phyloP scores from a whole-genome alignment of 2,888 invertebrate species.

The Rhorus exstirpatorius region DNA sequence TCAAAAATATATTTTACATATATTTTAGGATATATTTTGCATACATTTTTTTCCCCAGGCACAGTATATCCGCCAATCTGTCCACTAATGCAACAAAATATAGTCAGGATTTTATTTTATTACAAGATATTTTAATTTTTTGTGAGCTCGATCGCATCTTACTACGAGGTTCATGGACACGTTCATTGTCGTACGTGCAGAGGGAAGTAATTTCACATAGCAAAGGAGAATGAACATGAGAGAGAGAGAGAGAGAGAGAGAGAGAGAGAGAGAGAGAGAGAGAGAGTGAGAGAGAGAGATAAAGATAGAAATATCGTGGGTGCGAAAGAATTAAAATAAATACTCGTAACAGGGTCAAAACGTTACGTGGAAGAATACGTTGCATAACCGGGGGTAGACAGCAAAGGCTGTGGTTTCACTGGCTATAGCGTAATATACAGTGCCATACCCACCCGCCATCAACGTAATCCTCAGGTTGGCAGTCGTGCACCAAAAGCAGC shows the following conservation, averaged over 20 bases:
- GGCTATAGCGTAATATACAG: slow-evolving; percentile 22
- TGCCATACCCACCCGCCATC: background rate
- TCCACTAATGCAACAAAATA: too few relatives aligned
- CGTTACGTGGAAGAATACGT: slow-evolving; percentile 67
- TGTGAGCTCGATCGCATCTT: background rate
- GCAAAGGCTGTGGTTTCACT: slow-evolving; percentile 54
- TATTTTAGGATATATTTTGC: too few relatives aligned
- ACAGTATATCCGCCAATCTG: too few relatives aligned
- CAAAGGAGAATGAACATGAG: background rate
- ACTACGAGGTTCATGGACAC: background rate
- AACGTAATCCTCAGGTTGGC: slow-evolving; percentile 33
- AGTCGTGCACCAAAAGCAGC: slow-evolving; percentile 5
- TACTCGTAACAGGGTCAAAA: slow-evolving; percentile 71
- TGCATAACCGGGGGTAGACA: slow-evolving; percentile 67
- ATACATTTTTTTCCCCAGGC: too few relatives aligned
- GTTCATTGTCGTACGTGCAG: slow-evolving; percentile 1
- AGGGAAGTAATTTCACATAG: background rate
- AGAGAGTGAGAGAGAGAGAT: too few relatives aligned
- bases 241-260: background rate
- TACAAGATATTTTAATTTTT: background rate
- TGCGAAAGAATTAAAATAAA: too few relatives aligned
- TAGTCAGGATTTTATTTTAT: too few relatives aligned
- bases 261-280: slow-evolving; percentile 13
- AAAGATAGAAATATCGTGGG: too few relatives aligned
- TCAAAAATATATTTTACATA: too few relatives aligned